These are phyloP conservation scores for Gymnothorax javanicus DNA, from an alignment of 2,797 vertebrate genomes.

Conservation along the genomic window DNA sequence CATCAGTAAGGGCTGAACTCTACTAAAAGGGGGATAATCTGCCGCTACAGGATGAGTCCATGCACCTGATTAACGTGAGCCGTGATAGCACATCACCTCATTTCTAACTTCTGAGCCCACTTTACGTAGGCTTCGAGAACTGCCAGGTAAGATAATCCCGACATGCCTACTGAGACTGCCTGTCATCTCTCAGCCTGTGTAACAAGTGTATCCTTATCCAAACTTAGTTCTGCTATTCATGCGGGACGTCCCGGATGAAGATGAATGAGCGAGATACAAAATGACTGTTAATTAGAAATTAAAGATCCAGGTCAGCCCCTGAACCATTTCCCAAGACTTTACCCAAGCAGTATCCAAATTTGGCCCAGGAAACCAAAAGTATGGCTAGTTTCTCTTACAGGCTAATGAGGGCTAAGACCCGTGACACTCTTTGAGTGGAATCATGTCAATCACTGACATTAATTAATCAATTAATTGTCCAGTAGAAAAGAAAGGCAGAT, in stretches of 20 bases:
- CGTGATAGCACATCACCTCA: slow-evolving; percentile 33
- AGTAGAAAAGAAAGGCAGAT: background rate
- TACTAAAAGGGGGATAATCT: slow-evolving; percentile 45
- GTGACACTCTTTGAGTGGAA: background rate
- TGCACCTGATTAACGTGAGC: slow-evolving; percentile 54
- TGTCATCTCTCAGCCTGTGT: background rate
- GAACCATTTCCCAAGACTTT: background rate
- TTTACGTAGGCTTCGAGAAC: slow-evolving; percentile 42
- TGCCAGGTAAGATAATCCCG: slow-evolving; percentile 29
- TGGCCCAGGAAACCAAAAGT: background rate
- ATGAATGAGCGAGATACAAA: background rate
- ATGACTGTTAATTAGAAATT: background rate
- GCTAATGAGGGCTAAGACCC: background rate
- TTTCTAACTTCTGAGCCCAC: slow-evolving; percentile 11
- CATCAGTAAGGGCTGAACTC: slow-evolving; percentile 43
- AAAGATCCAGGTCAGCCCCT: background rate
- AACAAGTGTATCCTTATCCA: background rate
- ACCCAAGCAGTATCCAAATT: background rate
- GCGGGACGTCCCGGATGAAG: background rate
- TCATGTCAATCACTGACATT: background rate
- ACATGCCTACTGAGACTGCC: background rate
- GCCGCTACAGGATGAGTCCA: slow-evolving; percentile 42
- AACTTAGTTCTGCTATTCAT: background rate
- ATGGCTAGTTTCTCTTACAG: background rate
- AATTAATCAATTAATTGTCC: background rate